A percentile compares a stretch with the other conserved stretches of the same genome.
Conservation (phyloP, 1,140 invertebrate species). For the Drosophila eugracilis region DNA sequence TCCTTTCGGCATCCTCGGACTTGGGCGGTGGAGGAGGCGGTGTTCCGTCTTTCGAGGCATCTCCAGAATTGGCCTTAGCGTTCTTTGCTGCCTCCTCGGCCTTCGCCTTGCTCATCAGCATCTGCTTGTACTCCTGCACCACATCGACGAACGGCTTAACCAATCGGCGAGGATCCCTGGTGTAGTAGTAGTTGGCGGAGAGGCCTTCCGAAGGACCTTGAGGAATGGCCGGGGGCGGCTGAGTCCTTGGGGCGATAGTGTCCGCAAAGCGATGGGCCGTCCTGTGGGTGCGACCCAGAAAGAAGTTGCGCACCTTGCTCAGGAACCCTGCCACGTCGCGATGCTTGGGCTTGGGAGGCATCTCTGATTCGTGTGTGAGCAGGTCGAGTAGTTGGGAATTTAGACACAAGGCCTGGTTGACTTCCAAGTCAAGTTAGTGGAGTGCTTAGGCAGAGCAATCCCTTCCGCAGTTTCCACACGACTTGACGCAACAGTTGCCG, state of each 20-base stretch:
- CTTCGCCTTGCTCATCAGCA: constrained; percentile 5
- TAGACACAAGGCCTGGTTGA: constrained; percentile 20
- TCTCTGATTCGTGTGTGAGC: background rate
- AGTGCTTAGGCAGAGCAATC: background rate
- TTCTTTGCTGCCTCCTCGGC: background rate
- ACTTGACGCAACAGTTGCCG: constrained; percentile 54
- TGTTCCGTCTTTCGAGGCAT: background rate
- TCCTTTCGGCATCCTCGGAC: background rate
- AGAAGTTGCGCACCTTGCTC: constrained; percentile 55
- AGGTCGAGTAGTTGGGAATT: constrained; percentile 6
- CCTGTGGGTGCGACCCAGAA: constrained; percentile 51
- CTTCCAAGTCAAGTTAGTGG: constrained; percentile 7
- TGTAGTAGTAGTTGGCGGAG: constrained; percentile 38
- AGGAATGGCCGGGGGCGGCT: constrained; percentile 18
- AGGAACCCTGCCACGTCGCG: constrained; percentile 61
- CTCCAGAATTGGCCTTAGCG: constrained; percentile 1
- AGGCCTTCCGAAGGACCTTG: constrained; percentile 1
- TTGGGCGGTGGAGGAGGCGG: background rate
- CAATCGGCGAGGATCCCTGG: constrained; percentile 34
- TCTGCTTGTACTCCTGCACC: constrained; percentile 25
- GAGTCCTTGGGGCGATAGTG: constrained; percentile 25
- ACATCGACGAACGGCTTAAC: constrained; percentile 47
- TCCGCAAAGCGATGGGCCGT: constrained; percentile 45
- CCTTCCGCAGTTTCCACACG: constrained; percentile 43
- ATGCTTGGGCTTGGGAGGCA: constrained; percentile 45